A percentile compares a stretch with the other conserved stretches of the same genome.
Conservation (phyloP, 2,113 vertebrate species). For the Tachysurus vachellii region DNA sequence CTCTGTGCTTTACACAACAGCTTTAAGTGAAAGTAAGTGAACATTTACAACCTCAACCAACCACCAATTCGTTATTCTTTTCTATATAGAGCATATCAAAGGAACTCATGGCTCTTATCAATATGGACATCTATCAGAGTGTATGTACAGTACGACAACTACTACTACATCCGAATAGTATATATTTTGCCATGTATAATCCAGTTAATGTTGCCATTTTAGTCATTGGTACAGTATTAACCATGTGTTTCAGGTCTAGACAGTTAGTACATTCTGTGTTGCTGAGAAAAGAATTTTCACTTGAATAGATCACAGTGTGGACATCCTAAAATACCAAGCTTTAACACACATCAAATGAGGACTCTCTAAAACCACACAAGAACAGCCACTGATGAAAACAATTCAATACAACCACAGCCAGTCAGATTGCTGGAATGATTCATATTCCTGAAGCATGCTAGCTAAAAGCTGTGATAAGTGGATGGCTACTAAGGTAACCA, state of each 20-base stretch:
- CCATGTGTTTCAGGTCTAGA: not conserved
- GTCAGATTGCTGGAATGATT: conserved; percentile 9
- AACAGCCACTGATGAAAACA: conserved; percentile 3
- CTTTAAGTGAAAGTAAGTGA: not conserved
- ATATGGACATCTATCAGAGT: not conserved
- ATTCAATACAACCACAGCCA: not conserved
- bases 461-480: not conserved
- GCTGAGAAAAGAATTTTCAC: not conserved
- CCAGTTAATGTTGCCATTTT: not conserved
- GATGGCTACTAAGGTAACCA: not conserved
- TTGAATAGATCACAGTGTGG: not conserved
- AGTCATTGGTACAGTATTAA: not conserved
- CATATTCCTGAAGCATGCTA: not conserved
- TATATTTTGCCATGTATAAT: not conserved
- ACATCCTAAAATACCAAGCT: not conserved
- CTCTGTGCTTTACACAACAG: not conserved
- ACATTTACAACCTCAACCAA: not conserved
- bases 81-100: no score
- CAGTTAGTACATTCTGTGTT: not conserved
- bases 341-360: not conserved
- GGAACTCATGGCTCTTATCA: not conserved
- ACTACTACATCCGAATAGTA: not conserved
- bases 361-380: not conserved
- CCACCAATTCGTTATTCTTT: not conserved
- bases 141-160: not conserved